Evolutionary conservation across 2,888 invertebrate genomes (phyloP), one percentile per base, ranked within the genome.

Genomic region (Drosophila emarginata): DNA sequence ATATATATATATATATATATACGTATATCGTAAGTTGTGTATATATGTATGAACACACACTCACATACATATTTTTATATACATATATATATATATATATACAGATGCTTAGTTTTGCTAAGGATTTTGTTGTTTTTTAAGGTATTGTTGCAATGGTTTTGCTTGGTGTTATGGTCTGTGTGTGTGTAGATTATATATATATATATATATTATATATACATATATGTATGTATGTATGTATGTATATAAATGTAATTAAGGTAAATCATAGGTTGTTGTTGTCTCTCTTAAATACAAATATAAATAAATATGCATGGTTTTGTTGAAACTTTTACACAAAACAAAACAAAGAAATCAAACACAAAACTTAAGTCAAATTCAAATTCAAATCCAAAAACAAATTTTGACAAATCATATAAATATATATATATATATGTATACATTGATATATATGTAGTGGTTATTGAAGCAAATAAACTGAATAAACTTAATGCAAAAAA

Each of bases 221-320:
- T 15, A 40, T 9, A 40, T 18, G 6, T 40, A 40, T 40, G 4
- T 40, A 15, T 9, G 15, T 15, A 15, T 15, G 15, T 15, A 40
- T 40, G 15, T 15, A 18, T 18, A 45, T 4, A 15, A 21, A 14
- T 9, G 45, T 45, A 21, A 45, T 45, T 45, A 45, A 45, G 45
- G 45, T 45, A 45, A 45, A 45, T 45, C 18, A 52, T n/a, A 52
- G n/a, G 23, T 52, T 26, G 23, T 28, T 40, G 9, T 36, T 36
- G 23, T 50, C 39, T 36, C 45, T 40, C 21, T 40, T 40, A 56
- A 54, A 67, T 57, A 67, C 69, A 69, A 69, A 69, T 45, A 45
- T 45, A 45, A 68, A 74, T 76, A 76, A 69, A 72, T 68, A 74
- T 67, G 71, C 77, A 78, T 74, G 76, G 69, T 78, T 58, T 72